These are phyloP conservation scores for Percina caprodes DNA, from an alignment of 2,113 vertebrate genomes.

Conservation along the genomic window DNA sequence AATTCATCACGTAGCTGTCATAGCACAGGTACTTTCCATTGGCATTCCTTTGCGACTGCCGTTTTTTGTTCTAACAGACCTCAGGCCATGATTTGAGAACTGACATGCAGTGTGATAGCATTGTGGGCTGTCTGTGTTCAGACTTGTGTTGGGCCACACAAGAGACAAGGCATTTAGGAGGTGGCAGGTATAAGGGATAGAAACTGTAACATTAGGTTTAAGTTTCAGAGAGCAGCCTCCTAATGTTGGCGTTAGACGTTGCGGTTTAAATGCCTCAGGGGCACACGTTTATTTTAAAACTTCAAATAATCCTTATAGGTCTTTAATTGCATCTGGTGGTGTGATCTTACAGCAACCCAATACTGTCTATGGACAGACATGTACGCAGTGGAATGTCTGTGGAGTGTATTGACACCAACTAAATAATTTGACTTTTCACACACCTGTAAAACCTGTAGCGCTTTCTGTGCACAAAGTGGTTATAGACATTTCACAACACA, in stretches of 20 bases:
- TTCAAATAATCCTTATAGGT: conserved; percentile 55
- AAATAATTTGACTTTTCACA: conserved; percentile 24
- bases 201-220: conserved; percentile 51
- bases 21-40: background rate
- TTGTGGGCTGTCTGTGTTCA: conserved; percentile 17
- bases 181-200: conserved; percentile 35
- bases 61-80: conserved; percentile 8
- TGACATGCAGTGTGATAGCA: background rate
- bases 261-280: conserved; percentile 50
- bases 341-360: conserved; percentile 68
- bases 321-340: conserved; percentile 58
- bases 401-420: conserved; percentile 30
- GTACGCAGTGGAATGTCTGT: conserved; percentile 37
- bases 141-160: conserved; percentile 37
- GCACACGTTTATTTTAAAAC: conserved; percentile 65
- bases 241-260: conserved; percentile 22
- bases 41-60: background rate
- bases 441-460: conserved; percentile 18
- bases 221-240: conserved; percentile 58
- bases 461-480: background rate
- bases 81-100: conserved; percentile 1
- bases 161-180: conserved; percentile 39
- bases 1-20: background rate
- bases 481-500: background rate
- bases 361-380: conserved; percentile 54